Conservation (phyloP, 2,113 vertebrate species). For the Xiphophorus couchianus region DNA sequence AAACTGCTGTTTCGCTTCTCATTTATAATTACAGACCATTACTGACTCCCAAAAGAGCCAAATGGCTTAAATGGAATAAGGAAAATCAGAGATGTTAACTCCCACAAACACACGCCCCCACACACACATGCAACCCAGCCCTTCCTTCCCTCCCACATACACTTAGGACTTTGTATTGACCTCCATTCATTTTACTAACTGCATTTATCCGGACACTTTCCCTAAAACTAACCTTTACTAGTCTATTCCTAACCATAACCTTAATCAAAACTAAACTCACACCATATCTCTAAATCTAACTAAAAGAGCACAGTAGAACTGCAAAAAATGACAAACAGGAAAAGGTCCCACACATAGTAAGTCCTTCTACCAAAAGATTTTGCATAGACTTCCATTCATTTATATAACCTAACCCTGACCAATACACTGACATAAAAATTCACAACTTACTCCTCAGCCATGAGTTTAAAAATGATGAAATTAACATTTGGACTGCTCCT, state of each 20-base stretch:
- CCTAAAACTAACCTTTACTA: too few relatives aligned
- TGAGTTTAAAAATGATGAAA: neutral
- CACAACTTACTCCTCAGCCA: neutral
- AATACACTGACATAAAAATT: neutral
- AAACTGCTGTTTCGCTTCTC: conserved; percentile 14
- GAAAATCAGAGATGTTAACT: conserved; percentile 21
- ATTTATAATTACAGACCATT: conserved; percentile 42
- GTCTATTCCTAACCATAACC: too few relatives aligned
- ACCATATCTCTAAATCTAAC: too few relatives aligned
- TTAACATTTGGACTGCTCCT: neutral
- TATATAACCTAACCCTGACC: too few relatives aligned
- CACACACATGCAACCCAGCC: neutral
- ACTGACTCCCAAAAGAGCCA: conserved; percentile 10
- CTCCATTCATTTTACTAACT: neutral
- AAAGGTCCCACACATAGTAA: too few relatives aligned
- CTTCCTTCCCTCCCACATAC: neutral
- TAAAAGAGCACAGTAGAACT: too few relatives aligned
- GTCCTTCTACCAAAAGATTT: too few relatives aligned
- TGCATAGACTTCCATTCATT: too few relatives aligned
- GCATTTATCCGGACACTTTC: too few relatives aligned
- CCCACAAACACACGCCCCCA: neutral
- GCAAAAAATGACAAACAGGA: too few relatives aligned
- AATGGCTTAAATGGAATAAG: conserved; percentile 40
- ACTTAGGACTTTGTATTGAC: neutral
- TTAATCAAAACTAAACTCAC: too few relatives aligned